A percentile compares a stretch with the other conserved stretches of the same genome.
phyloP scores from a whole-genome alignment of 2,888 invertebrate species.

The Trachelus troglodyta region DNA sequence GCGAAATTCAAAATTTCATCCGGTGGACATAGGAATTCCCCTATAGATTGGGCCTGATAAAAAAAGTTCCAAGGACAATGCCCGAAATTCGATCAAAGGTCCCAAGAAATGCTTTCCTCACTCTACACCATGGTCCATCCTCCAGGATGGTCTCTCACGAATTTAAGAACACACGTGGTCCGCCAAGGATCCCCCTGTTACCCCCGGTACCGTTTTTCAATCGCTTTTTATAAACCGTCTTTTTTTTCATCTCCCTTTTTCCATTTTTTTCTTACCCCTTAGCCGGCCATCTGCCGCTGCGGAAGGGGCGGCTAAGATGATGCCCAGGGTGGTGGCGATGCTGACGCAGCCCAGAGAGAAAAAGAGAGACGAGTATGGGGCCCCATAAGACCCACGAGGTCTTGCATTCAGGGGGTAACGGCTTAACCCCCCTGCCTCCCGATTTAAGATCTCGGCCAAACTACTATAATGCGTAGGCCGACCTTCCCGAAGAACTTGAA shows the following conservation, averaged over 20 bases:
- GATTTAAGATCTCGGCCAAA: slow-evolving; percentile 13
- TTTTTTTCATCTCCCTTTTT: slow-evolving; percentile 29
- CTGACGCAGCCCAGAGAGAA: slow-evolving; percentile 19
- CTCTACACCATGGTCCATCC: slow-evolving; percentile 16
- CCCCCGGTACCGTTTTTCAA: slow-evolving; percentile 50
- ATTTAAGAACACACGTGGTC: slow-evolving; percentile 58
- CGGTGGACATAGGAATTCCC: neutral
- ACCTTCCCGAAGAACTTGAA: slow-evolving; percentile 17
- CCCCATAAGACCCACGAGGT: slow-evolving; percentile 20
- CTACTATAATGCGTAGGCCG: neutral
- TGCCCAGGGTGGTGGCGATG: slow-evolving; percentile 52
- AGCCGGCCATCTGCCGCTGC: slow-evolving; percentile 70
- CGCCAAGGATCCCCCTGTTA: slow-evolving; percentile 33
- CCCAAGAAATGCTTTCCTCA: slow-evolving; percentile 28
- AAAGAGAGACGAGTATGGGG: slow-evolving; percentile 14
- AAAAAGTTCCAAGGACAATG: slow-evolving; percentile 42
- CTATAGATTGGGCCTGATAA: slow-evolving; percentile 10
- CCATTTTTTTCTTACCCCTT: slow-evolving; percentile 65
- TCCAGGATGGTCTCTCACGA: slow-evolving; percentile 39
- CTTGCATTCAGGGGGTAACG: slow-evolving; percentile 27
- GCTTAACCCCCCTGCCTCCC: slow-evolving; percentile 15
- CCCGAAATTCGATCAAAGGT: slow-evolving; percentile 62
- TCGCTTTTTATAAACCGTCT: slow-evolving; percentile 61
- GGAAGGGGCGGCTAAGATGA: slow-evolving; percentile 67
- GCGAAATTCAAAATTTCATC: neutral